phyloP scores from a whole-genome alignment of 2,113 vertebrate genomes.

The Ploceus nigricollis region DNA sequence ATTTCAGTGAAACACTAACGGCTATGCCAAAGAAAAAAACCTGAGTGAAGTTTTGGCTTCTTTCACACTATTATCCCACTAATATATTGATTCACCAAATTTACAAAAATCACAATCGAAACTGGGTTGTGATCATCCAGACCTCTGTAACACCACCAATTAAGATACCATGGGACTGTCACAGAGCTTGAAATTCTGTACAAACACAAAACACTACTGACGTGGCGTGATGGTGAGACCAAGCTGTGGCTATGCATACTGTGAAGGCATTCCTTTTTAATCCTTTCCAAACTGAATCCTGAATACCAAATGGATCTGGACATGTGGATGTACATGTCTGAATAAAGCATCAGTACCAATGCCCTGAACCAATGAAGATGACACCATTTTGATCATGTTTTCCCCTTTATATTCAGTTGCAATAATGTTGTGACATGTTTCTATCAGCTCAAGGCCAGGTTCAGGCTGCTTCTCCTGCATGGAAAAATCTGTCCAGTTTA shows the following conservation, averaged over 20 bases:
- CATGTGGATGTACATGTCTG: no score
- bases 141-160: background rate
- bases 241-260: background rate
- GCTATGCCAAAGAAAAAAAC: background rate
- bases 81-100: background rate
- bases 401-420: background rate
- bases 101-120: background rate
- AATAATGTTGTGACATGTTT: background rate
- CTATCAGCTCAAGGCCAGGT: background rate
- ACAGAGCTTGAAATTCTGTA: background rate
- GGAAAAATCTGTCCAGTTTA: background rate
- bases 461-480: background rate
- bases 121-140: no score
- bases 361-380: background rate
- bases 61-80: background rate
- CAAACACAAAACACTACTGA: background rate
- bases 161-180: background rate
- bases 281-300: background rate
- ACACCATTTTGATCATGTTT: background rate
- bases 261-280: background rate
- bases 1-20: background rate
- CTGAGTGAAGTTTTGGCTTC: background rate
- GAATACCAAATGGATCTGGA: background rate
- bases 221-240: background rate
- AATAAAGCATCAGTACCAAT: background rate